Evolutionary conservation across 1,140 invertebrate genomes (phyloP).

Genomic region (Teleogryllus occipitalis): DNA sequence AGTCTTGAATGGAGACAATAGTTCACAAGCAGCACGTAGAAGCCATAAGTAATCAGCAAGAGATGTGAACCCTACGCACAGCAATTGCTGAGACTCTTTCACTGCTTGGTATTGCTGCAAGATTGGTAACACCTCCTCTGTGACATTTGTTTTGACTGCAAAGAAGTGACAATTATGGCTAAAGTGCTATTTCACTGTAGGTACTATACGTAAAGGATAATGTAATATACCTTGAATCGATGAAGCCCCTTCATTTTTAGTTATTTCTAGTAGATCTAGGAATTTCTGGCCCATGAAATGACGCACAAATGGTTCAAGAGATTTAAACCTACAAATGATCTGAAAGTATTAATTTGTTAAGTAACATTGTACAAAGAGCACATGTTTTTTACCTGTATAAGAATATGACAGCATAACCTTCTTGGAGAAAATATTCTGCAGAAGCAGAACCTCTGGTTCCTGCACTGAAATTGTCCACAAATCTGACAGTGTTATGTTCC

Average conservation of each 20-base stretch:
- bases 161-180: conserved; percentile 12
- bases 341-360: not conserved
- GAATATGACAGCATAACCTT: conserved; percentile 71
- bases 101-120: conserved; percentile 63
- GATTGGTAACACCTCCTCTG: conserved; percentile 56
- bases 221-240: not conserved
- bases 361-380: not conserved
- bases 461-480: conserved; percentile 97
- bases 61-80: conserved; percentile 72
- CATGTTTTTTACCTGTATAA: conserved; percentile 48
- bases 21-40: conserved; percentile 68
- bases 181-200: too few relatives aligned
- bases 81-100: conserved; percentile 52
- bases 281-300: conserved; percentile 73
- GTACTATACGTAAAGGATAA: too few relatives aligned
- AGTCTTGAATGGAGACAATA: conserved; percentile 55
- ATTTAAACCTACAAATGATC: conserved; percentile 46
- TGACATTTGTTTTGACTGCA: conserved; percentile 59
- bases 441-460: conserved; percentile 90
- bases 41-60: conserved; percentile 92
- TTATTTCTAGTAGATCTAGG: conserved; percentile 59
- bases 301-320: conserved; percentile 80
- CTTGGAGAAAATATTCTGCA: conserved; percentile 88
- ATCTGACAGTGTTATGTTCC: conserved; percentile 93
- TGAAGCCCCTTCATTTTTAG: not conserved